Evolutionary conservation across 1,140 invertebrate species (phyloP).

Genomic region (Heliconius melpomene): DNA sequence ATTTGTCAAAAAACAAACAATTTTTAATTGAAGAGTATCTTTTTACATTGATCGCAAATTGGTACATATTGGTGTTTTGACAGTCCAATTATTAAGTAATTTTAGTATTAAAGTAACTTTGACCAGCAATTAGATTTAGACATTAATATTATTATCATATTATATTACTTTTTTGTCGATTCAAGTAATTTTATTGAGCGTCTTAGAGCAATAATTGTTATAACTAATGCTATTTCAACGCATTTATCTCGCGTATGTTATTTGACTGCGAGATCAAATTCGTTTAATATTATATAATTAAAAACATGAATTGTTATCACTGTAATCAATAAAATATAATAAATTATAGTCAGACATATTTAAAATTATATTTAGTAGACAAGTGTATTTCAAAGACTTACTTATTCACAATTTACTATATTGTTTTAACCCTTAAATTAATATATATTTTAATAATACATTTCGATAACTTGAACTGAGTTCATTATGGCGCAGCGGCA

Average conservation of each 20-base stretch:
- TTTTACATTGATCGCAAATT: not conserved
- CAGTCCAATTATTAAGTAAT: not conserved
- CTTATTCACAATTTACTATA: too few species aligned
- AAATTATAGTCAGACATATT: not conserved
- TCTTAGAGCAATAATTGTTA: constrained; percentile 1
- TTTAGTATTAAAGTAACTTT: constrained; percentile 8
- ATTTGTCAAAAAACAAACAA: too few species aligned
- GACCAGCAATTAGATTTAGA: constrained; percentile 11
- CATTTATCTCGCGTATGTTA: not conserved
- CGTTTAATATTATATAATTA: not conserved
- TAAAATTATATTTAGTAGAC: not conserved
- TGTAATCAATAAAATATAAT: constrained; percentile 9
- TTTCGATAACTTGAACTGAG: too few species aligned
- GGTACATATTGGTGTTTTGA: not conserved
- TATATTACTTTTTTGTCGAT: not conserved
- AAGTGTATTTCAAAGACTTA: too few species aligned
- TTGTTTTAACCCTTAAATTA: too few species aligned
- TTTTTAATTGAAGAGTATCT: not conserved
- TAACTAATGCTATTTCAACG: not conserved
- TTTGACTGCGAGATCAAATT: not conserved
- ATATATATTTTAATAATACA: too few species aligned
- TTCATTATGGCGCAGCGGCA: too few species aligned
- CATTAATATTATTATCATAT: not conserved
- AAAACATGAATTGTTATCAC: not conserved
- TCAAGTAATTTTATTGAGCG: not conserved